These are phyloP conservation scores for Clytia hemisphaerica DNA, from an alignment of 30 jellyfish, hydroid and myxozoan genomes.

Conservation along the genomic window DNA sequence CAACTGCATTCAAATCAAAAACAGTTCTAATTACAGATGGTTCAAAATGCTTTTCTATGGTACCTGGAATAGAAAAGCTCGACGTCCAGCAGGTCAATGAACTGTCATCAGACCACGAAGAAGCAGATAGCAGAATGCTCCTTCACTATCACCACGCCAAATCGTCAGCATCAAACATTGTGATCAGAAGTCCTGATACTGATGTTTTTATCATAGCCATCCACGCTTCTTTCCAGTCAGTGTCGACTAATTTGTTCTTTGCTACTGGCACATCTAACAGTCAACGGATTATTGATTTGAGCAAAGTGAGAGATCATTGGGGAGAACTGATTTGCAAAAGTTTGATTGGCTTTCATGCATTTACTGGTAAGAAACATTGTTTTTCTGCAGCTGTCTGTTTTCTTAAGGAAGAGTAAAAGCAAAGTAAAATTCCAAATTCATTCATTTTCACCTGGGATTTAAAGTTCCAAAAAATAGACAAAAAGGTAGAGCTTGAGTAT, in stretches of 20 bases:
- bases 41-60: no score
- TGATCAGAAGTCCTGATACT: conserved; percentile 48
- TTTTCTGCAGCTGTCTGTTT: background rate
- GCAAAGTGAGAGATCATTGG: conserved; percentile 2
- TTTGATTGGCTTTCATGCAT: conserved; percentile 37
- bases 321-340: conserved; percentile 11
- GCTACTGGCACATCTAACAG: conserved; percentile 10
- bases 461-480: no score
- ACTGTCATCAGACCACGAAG: conserved; percentile 47
- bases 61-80: no score
- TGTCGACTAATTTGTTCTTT: conserved; percentile 15
- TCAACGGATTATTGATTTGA: conserved; percentile 12
- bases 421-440: no score
- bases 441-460: no score
- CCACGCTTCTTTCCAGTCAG: no score
- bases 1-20: background rate
- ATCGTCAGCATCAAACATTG: conserved; percentile 9
- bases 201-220: conserved; percentile 48
- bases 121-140: no score
- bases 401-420: no score
- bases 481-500: no score
- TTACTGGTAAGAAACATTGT: conserved; percentile 33
- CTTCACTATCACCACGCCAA: conserved; percentile 52
- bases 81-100: conserved; percentile 26
- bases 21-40: no score